Evolutionary conservation across 2,888 invertebrate genomes (phyloP), one percentile per base, ranked within the genome.

Genomic region (Muschampia staudingeri): DNA sequence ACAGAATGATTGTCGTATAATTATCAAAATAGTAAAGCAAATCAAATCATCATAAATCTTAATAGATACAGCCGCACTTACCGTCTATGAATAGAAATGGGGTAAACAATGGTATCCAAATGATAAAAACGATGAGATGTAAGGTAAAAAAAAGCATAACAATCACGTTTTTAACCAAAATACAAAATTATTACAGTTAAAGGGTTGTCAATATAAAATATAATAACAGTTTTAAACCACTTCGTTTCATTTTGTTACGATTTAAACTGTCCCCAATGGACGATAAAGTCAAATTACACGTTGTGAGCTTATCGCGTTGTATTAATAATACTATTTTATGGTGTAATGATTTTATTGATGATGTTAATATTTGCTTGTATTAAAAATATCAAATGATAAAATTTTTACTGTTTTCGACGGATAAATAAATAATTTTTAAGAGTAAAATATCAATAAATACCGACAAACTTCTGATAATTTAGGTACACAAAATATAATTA

Each of bases 241-340:
- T 75, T 34, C 48, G 48, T 69, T 80, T 67, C 48, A 75, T 80
- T 69, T 69, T 69, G 73, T 52, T 40, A 52, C 75, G 14, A 69
- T 80, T 75, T 69, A 71, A 78, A 78, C 56, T 44, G 61, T 78
- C 72, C 72, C 78, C 72, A 19, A 81, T 86, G 86, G 85, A 84
- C 90, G 92, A 93, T 94, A 94, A 93, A 92, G 91, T 93, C 92
- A 91, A 90, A 92, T 93, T 92, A 92, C 87, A 82, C 76, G 88
- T 87, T 87, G 88, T 84, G 82, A 87, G 93, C 92, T 93, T 94
- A 94, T 93, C 93, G 90, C 67, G 71, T 44, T 34, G 67, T 78
- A 83, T 81, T 71, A 78, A 76, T 61, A 83, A 81, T 71, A 42
- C 42, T 9, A 61, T 72, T 77, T 61, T 44, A 65, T 61, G n/a